Evolutionary conservation across 2,888 invertebrate genomes (phyloP).

Genomic region (Fragum sueziense): DNA sequence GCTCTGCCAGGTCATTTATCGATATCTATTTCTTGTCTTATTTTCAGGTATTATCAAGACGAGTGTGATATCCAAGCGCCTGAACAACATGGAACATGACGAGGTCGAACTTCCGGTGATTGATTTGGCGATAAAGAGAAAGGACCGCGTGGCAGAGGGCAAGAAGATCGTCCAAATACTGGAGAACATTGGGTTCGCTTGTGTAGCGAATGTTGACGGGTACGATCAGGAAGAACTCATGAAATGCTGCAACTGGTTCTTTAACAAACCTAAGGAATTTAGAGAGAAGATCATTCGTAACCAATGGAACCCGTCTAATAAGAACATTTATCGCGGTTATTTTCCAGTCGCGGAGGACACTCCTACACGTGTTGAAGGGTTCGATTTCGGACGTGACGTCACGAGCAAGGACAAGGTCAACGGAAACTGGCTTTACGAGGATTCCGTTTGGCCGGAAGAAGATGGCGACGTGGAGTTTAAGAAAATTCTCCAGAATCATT

Average conservation of each 20-base stretch:
- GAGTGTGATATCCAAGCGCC: no score
- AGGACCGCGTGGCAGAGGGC: not conserved
- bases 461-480: not conserved
- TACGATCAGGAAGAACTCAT: conserved; percentile 15
- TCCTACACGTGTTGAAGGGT: conserved; percentile 10
- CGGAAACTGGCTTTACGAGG: conserved; percentile 13
- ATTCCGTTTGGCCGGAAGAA: conserved; percentile 15
- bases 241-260: conserved; percentile 15
- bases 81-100: not conserved
- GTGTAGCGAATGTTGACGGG: conserved; percentile 13
- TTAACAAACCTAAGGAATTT: not conserved
- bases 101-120: conserved; percentile 6
- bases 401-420: not conserved
- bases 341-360: conserved; percentile 17
- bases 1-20: no score
- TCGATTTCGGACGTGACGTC: conserved; percentile 22
- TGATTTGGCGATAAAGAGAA: not conserved
- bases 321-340: conserved; percentile 13
- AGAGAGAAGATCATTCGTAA: conserved; percentile 12
- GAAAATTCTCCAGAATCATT: conserved; percentile 8
- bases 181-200: conserved; percentile 15
- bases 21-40: no score
- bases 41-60: no score
- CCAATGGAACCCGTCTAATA: conserved; percentile 17
- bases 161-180: conserved; percentile 16